Evolutionary conservation across 1,140 invertebrate species (phyloP).

Genomic region (Battus philenor): DNA sequence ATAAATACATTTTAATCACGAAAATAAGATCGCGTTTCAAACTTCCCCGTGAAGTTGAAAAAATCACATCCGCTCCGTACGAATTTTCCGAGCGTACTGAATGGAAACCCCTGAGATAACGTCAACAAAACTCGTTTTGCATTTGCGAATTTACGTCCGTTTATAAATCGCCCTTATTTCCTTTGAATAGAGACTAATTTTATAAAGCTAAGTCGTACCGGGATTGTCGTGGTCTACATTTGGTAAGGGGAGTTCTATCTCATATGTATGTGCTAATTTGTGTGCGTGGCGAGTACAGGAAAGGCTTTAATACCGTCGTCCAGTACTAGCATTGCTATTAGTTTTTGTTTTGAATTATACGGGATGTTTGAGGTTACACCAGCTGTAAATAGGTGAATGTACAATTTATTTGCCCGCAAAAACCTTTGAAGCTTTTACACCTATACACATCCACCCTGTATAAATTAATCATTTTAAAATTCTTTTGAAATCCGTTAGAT

Average conservation of each 20-base stretch:
- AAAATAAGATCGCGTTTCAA: slow-evolving; percentile 20
- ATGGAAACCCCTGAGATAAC: slow-evolving; percentile 25
- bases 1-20: too few species aligned
- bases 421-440: too few species aligned
- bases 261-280: slow-evolving; percentile 51
- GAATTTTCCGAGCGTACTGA: slow-evolving; percentile 26
- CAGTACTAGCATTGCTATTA: neutral
- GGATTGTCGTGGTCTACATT: slow-evolving; percentile 30
- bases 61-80: slow-evolving; percentile 17
- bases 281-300: slow-evolving; percentile 31
- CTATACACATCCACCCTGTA: too few species aligned
- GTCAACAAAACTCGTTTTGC: slow-evolving; percentile 20
- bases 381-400: too few species aligned
- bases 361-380: too few species aligned
- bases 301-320: slow-evolving; percentile 3
- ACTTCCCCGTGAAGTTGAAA: slow-evolving; percentile 16
- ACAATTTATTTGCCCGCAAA: too few species aligned
- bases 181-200: slow-evolving; percentile 1
- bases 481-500: too few species aligned
- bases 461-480: too few species aligned
- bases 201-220: too few species aligned
- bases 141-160: slow-evolving; percentile 11
- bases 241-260: slow-evolving; percentile 34
- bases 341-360: too few species aligned
- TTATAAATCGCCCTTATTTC: slow-evolving; percentile 17